A percentile compares a stretch with the other conserved stretches of the same genome.
Conservation (phyloP, 2,113 vertebrate species). For the Peromyscus leucopus region DNA sequence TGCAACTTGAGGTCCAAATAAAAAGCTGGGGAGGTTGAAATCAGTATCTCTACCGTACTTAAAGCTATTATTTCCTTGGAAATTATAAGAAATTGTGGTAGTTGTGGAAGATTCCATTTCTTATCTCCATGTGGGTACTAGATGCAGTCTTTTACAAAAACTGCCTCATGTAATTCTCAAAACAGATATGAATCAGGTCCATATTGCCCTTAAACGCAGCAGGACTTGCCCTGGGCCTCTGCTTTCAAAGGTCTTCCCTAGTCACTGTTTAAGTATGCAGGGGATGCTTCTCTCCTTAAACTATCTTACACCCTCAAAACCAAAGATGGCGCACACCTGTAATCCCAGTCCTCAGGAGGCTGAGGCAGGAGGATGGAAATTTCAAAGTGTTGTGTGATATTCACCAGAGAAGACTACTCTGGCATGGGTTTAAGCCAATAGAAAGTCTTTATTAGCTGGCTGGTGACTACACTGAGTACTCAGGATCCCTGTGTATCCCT, state of each 20-base stretch:
- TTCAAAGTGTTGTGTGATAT: not conserved
- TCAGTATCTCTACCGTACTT: not conserved
- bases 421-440: too few relatives aligned
- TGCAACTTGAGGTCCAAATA: not conserved
- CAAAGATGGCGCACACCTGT: not conserved
- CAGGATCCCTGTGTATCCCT: too few relatives aligned
- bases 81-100: not conserved
- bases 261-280: not conserved
- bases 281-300: not conserved
- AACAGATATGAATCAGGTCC: not conserved
- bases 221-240: not conserved
- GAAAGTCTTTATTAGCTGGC: too few relatives aligned
- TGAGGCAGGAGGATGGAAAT: not conserved
- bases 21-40: not conserved
- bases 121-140: not conserved
- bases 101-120: not conserved
- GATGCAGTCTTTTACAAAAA: not conserved
- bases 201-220: not conserved
- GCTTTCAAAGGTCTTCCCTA: not conserved
- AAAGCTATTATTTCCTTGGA: not conserved
- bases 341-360: not conserved
- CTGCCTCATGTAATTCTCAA: not conserved
- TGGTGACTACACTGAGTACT: too few relatives aligned
- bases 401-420: too few relatives aligned
- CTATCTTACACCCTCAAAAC: not conserved